These are phyloP conservation scores for Gymnopithys bicolor DNA, from an alignment of 2,797 vertebrate genomes.

Conservation along the genomic window DNA sequence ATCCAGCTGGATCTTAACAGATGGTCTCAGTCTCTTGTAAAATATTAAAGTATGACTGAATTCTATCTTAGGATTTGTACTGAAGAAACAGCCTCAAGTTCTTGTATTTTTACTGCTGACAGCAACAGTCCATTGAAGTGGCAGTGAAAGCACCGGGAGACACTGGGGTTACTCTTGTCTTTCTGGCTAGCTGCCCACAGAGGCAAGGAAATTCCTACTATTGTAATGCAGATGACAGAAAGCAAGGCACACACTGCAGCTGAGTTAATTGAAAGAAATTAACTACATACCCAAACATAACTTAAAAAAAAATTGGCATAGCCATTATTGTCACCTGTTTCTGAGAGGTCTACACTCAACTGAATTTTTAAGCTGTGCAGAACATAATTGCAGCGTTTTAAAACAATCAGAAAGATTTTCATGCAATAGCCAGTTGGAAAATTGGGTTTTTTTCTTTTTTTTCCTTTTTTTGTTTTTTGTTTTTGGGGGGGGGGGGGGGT, in stretches of 20 bases:
- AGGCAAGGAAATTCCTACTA: neutral
- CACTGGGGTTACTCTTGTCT: neutral
- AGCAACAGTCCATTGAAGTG: slow-evolving; percentile 44
- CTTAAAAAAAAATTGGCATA: neutral
- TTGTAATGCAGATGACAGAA: slow-evolving; percentile 59
- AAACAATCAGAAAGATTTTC: neutral
- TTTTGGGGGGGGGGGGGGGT: too few species aligned
- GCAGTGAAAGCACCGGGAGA: slow-evolving; percentile 13
- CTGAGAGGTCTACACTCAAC: neutral
- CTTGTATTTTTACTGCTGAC: slow-evolving; percentile 34
- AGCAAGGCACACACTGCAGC: neutral
- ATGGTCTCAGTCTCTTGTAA: slow-evolving; percentile 46
- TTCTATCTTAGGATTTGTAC: slow-evolving; percentile 35
- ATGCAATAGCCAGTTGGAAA: neutral
- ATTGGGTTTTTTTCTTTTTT: fast-evolving
- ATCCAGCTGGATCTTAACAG: slow-evolving; percentile 52
- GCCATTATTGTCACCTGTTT: neutral
- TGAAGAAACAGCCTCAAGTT: slow-evolving; percentile 29
- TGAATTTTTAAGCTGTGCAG: neutral
- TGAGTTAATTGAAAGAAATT: slow-evolving; percentile 42
- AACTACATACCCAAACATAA: neutral
- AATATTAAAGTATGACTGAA: slow-evolving; percentile 62
- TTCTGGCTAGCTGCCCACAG: slow-evolving; percentile 25
- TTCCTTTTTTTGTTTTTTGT: too few species aligned
- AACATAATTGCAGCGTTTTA: neutral